Conservation (phyloP, 2,797 vertebrate species). For the Acanthis flammea region DNA sequence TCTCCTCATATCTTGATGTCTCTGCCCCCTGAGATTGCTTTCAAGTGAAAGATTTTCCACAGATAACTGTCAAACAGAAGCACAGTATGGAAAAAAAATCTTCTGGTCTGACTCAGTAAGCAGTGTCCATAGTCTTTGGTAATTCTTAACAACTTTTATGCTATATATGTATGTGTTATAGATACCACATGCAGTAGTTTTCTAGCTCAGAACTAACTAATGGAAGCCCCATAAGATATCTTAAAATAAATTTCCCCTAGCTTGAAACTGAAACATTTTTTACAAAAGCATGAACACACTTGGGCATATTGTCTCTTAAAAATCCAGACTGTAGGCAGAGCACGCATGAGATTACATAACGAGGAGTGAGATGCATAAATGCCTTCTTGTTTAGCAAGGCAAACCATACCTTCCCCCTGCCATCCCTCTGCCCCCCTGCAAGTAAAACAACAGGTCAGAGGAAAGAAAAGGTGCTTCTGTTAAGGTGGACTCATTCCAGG, state of each 20-base stretch:
- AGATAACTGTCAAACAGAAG: neutral
- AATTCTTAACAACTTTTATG: neutral
- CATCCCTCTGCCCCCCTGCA: neutral
- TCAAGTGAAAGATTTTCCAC: neutral
- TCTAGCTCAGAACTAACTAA: neutral
- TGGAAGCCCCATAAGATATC: neutral
- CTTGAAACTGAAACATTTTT: constrained; percentile 21
- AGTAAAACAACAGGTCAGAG: neutral
- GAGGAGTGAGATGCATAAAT: neutral
- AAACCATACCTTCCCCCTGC: neutral
- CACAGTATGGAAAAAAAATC: fast-evolving
- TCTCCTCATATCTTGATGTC: neutral
- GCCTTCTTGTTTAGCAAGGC: neutral
- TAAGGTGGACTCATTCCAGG: neutral
- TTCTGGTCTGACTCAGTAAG: neutral
- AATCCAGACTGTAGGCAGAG: neutral
- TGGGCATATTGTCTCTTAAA: neutral
- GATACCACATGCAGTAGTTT: neutral
- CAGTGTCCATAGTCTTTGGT: neutral
- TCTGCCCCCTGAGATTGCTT: neutral
- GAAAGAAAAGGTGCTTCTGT: neutral
- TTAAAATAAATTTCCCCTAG: neutral
- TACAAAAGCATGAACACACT: neutral
- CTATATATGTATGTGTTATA: neutral
- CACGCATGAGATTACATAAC: neutral